phyloP scores from a whole-genome alignment of 2,113 vertebrate species.

The Ursus arctos region DNA sequence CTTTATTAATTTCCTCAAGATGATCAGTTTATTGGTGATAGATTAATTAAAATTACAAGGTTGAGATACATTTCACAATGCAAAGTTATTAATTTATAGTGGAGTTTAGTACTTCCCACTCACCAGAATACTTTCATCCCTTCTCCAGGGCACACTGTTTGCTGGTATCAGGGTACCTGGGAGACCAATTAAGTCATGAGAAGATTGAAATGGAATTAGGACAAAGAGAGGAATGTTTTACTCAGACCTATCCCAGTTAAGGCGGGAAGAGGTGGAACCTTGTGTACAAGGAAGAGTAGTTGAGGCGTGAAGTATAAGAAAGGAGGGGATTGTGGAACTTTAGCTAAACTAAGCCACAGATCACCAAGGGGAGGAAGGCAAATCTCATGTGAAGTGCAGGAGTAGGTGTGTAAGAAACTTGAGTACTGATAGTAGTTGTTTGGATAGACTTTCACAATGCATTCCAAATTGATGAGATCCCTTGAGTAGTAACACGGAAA shows the following conservation, averaged over 20 bases:
- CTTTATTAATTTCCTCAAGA: not conserved
- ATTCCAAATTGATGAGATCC: not conserved
- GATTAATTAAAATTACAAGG: conserved; percentile 4
- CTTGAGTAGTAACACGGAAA: not conserved
- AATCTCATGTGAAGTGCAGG: not conserved
- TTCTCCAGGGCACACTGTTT: not conserved
- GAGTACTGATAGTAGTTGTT: not conserved
- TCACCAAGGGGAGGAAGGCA: not conserved
- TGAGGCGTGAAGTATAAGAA: not conserved
- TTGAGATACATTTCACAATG: not conserved
- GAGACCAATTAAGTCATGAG: not conserved
- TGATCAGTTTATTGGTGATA: not conserved
- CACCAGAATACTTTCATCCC: not conserved
- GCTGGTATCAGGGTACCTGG: not conserved
- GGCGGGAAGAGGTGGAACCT: not conserved
- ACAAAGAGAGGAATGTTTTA: not conserved
- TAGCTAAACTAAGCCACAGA: not conserved
- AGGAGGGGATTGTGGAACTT: not conserved
- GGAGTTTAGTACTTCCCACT: not conserved
- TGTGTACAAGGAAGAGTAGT: not conserved
- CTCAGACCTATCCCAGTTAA: not conserved
- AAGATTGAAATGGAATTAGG: not conserved
- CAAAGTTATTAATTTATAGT: not conserved
- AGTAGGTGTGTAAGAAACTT: not conserved
- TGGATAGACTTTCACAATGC: not conserved